Base-by-base conservation (phyloP, 2,113 vertebrate species). In the Empidonax traillii region DNA sequence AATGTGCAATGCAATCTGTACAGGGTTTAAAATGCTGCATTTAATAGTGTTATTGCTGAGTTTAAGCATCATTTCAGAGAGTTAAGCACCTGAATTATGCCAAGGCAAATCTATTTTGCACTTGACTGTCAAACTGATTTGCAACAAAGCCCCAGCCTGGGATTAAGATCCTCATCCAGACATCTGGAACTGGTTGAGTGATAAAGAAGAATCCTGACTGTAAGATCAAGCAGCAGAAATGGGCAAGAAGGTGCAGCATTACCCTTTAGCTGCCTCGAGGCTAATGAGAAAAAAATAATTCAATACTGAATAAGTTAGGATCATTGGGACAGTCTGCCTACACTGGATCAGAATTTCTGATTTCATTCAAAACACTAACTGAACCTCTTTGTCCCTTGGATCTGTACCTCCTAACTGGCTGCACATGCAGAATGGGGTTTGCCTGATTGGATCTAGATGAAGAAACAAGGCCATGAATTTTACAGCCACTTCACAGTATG, bases 111-210 rank as follows among this genome's bases (percentile, higher is more conserved):
- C 77, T 87, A 7, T 76, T 92, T 90, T 68, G 61, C 47, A 27
- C 44, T 93, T 75, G 59, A 33, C 83, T 81, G 66, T 91, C 73
- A 89, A 90, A 85, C 28, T 65, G 80, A 92, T 95, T 90, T 86
- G 73, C 83, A 84, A 65, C 86, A 96, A 90, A 92, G 47, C 33
- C 46, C 55, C 80, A 86, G 61, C 22, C 76, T 84, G 86, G 72
- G 75, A 92, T 90, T 84, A 77, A 84, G 39, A 93, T 92, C 72
- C 58, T 55, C 83, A 90, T 63, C 59, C 67, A 86, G 83, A 74
- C 72, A 94, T 90, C 72, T 95, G 88, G 88, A 95, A 74, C 53
- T 43, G 49, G 41, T 27, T 85, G 80, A 89, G 20, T 55, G 31
- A 71, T 86, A 71, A 84, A 86, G 76, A 84, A 89, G 93, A 94